phyloP scores from a whole-genome alignment of 2,888 invertebrate genomes.

The Ptychoptera albimana region DNA sequence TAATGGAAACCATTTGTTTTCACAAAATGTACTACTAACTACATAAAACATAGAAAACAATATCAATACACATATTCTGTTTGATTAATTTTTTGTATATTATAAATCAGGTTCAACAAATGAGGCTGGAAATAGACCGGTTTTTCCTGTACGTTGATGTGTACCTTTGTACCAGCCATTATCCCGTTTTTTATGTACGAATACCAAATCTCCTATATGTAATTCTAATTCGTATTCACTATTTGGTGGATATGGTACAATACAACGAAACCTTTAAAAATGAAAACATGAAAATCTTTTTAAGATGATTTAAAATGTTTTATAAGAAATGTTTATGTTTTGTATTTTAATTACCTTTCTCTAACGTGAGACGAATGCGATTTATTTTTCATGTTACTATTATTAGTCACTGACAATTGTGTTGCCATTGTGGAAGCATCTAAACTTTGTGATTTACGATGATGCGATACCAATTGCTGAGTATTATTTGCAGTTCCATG shows the following conservation, averaged over 20 bases:
- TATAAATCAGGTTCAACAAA: conserved; percentile 58
- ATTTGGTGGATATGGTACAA: conserved; percentile 88
- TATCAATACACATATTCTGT: too few species aligned
- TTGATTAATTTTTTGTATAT: conserved; percentile 1
- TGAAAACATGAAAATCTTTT: not conserved
- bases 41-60: too few species aligned
- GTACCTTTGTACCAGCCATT: conserved; percentile 96
- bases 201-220: conserved; percentile 78
- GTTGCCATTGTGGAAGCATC: conserved; percentile 43
- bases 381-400: conserved; percentile 25
- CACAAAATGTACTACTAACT: too few species aligned
- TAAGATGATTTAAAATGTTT: too few species aligned
- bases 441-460: conserved; percentile 70
- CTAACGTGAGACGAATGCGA: conserved; percentile 19
- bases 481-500: conserved; percentile 8
- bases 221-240: conserved; percentile 84
- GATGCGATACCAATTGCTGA: conserved; percentile 25
- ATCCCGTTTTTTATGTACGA: conserved; percentile 80
- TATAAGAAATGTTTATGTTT: too few species aligned
- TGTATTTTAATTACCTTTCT: conserved; percentile 6
- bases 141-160: conserved; percentile 73
- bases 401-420: conserved; percentile 6
- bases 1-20: too few species aligned
- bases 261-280: conserved; percentile 58
- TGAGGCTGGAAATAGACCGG: conserved; percentile 88